Percentiles rank a stretch among this genome's conserved stretches.
These are phyloP conservation scores for Lampris incognitus DNA, from an alignment of 2,113 vertebrate genomes.

Conservation along the genomic window DNA sequence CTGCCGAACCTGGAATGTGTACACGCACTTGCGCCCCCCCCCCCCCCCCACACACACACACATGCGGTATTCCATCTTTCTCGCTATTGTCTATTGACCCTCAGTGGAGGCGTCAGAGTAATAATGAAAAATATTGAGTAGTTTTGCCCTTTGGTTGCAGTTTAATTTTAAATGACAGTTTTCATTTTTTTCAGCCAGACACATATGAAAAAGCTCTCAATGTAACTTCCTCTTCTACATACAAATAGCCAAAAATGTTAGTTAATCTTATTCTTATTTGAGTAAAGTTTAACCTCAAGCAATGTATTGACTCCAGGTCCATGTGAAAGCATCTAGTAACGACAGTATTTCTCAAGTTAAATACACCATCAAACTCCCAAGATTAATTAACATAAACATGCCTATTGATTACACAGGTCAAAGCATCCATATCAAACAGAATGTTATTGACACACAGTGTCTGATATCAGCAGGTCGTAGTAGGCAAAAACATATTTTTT, in stretches of 20 bases:
- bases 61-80: constrained; percentile 15
- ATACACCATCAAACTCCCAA: not conserved
- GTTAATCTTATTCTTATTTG: too few species aligned
- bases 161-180: not conserved
- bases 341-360: not conserved
- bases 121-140: constrained; percentile 11
- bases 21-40: not conserved
- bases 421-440: not conserved
- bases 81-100: constrained; percentile 8
- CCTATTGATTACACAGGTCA: not conserved
- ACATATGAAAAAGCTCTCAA: not conserved
- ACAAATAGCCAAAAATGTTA: too few species aligned
- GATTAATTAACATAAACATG: not conserved
- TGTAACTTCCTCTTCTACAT: too few species aligned
- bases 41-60: not conserved
- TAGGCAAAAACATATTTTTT: not conserved
- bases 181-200: not conserved
- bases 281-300: not conserved
- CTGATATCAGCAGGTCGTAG: too few species aligned
- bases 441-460: not conserved
- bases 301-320: too few species aligned
- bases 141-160: constrained; percentile 4
- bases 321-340: too few species aligned
- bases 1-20: constrained; percentile 16
- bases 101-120: constrained; percentile 24